Evolutionary conservation across 1,140 invertebrate genomes (phyloP).

Genomic region (Drosophila hydei): DNA sequence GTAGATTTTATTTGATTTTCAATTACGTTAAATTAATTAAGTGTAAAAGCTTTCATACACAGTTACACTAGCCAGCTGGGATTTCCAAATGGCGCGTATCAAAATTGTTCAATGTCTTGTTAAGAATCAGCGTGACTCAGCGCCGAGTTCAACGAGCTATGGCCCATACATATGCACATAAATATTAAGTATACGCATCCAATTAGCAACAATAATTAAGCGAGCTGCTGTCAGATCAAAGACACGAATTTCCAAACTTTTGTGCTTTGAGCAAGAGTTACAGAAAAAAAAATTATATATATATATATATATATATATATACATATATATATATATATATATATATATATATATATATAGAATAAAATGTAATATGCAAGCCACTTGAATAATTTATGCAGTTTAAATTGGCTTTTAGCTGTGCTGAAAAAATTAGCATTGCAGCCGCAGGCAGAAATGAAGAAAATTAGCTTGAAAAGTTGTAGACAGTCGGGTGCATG

Average conservation of each 20-base stretch:
- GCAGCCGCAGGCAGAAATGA: neutral
- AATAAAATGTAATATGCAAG: neutral
- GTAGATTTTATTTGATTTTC: slow-evolving; percentile 77
- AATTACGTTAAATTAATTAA: slow-evolving; percentile 80
- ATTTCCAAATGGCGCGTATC: slow-evolving; percentile 58
- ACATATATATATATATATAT: slow-evolving; percentile 1
- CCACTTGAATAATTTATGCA: slow-evolving; percentile 37
- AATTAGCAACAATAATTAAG: slow-evolving; percentile 33
- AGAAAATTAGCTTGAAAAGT: neutral
- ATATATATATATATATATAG: neutral
- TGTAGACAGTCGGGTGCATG: neutral
- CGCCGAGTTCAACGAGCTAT: slow-evolving; percentile 35
- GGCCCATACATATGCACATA: slow-evolving; percentile 19
- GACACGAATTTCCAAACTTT: slow-evolving; percentile 2
- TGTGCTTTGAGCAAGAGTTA: slow-evolving; percentile 17
- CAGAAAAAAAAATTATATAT: neutral
- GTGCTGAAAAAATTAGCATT: slow-evolving; percentile 33
- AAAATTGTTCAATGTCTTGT: slow-evolving; percentile 68
- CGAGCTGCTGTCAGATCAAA: slow-evolving; percentile 21
- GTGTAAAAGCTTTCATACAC: slow-evolving; percentile 72
- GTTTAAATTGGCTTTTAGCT: slow-evolving; percentile 35
- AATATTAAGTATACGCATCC: slow-evolving; percentile 50
- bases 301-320: neutral
- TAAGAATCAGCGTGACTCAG: slow-evolving; percentile 42
- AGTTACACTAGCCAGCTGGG: slow-evolving; percentile 4